Base-by-base conservation (phyloP, 2,797 vertebrate species). In the Chaetophractus vellerosus region DNA sequence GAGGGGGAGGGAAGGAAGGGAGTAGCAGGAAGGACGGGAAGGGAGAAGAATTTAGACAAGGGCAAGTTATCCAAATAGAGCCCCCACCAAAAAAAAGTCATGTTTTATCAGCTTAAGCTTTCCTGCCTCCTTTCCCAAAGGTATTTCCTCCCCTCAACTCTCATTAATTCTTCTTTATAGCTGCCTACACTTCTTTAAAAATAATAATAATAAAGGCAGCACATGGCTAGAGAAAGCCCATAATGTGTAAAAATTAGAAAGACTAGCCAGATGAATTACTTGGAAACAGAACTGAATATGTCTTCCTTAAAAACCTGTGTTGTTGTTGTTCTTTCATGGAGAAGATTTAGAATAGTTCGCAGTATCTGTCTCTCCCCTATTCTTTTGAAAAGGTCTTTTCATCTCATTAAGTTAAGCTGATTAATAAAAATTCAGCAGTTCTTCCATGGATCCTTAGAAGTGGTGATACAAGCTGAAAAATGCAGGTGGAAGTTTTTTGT, bases 391-490 rank as follows among this genome's bases (percentile, higher is more conserved):
- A 99, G 98, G 98, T 98, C 98, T 99, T 99, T 99, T 99, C 99
- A 99, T 99, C 99, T 99, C 99, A 99, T 99, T 99, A 99, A 98
- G 98, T 98, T 99, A 99, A 99, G 99, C 99, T 99, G 99, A 99
- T 99, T 99, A 99, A 99, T 99, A 99, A 99, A 99, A 99, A 99
- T 99, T 98, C 98, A 98, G 98, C 98, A 98, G 98, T 99, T 98
- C 99, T 98, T 97, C 98, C 98, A 98, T 96, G 98, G 98, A 96
- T 97, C 94, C 97, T 97, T 97, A 98, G 98, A 98, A 98, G 97
- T 97, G 94, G 97, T 94, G 97, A 98, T 97, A 93, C 97, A 98
- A 98, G 99, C 98, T 99, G 98, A 99, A 99, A 99, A 99, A 98
- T 95, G 98, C 98, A 97, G 97, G 97, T 97, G 87, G 99, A 99